A percentile compares a stretch with the other conserved stretches of the same genome.
Evolutionary conservation across 2,797 vertebrate species (phyloP).

Genomic region (Syncerus caffer): DNA sequence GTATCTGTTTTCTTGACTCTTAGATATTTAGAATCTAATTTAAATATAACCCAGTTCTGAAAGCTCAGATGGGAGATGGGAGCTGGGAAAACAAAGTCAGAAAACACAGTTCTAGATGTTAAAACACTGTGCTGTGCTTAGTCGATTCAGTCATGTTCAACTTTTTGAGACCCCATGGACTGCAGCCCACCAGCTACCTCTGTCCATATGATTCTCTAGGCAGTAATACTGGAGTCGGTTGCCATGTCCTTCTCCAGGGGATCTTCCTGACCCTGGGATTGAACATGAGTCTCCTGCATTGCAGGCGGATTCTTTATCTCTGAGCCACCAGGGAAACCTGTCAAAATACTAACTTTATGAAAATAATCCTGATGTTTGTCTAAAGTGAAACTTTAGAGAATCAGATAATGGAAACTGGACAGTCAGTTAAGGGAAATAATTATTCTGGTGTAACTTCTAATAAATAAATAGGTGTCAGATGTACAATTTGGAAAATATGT

Average conservation of each 20-base stretch:
- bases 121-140: neutral
- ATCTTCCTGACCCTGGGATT: neutral
- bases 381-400: conserved; percentile 26
- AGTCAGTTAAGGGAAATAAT: conserved; percentile 28
- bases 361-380: neutral
- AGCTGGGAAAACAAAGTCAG: neutral
- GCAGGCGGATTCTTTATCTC: neutral
- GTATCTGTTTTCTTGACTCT: neutral
- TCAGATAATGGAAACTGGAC: neutral
- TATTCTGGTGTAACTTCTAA: conserved; percentile 21
- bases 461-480: neutral
- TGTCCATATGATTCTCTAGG: neutral
- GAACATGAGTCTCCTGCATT: neutral
- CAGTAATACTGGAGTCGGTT: neutral
- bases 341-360: neutral
- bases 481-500: neutral
- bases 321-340: neutral
- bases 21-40: neutral
- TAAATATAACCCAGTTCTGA: neutral
- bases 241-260: neutral
- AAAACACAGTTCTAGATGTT: neutral
- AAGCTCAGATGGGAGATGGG: neutral
- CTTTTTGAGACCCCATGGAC: neutral
- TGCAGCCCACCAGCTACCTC: neutral
- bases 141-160: neutral